Conservation (phyloP, 2,113 vertebrate species). For the Thermophis baileyi region DNA sequence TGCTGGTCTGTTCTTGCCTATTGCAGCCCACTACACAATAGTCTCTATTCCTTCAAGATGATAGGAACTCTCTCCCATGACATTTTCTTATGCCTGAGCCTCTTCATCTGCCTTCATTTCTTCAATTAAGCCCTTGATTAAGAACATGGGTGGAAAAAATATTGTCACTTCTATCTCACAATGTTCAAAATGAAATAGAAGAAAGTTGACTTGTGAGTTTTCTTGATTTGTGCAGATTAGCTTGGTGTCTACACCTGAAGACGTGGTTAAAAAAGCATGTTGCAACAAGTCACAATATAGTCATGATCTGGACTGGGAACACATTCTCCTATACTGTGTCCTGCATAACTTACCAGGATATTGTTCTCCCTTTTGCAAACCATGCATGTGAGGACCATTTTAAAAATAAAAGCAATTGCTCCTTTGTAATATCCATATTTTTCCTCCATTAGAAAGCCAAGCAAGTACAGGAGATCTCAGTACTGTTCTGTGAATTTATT, state of each 20-base stretch:
- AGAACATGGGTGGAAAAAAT: background rate
- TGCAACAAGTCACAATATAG: background rate
- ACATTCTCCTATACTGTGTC: background rate
- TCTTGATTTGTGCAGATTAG: background rate
- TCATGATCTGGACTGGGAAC: background rate
- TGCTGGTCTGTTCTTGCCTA: no score
- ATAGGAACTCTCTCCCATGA: background rate
- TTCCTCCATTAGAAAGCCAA: background rate
- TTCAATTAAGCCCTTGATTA: background rate
- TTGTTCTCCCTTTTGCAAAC: background rate
- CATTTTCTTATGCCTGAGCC: background rate
- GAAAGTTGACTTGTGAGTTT: background rate
- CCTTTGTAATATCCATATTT: background rate
- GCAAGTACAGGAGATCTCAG: background rate
- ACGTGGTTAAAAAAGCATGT: background rate
- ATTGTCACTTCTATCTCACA: background rate
- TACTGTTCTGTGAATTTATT: background rate
- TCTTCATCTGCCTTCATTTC: background rate
- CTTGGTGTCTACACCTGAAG: background rate
- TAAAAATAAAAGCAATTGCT: background rate
- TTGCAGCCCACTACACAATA: no score
- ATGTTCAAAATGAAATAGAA: background rate
- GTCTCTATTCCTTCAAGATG: background rate
- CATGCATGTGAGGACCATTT: background rate
- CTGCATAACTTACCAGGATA: accelerated